Base-by-base conservation (phyloP, 1,140 invertebrate species). In the Drosophila kohkoa region DNA sequence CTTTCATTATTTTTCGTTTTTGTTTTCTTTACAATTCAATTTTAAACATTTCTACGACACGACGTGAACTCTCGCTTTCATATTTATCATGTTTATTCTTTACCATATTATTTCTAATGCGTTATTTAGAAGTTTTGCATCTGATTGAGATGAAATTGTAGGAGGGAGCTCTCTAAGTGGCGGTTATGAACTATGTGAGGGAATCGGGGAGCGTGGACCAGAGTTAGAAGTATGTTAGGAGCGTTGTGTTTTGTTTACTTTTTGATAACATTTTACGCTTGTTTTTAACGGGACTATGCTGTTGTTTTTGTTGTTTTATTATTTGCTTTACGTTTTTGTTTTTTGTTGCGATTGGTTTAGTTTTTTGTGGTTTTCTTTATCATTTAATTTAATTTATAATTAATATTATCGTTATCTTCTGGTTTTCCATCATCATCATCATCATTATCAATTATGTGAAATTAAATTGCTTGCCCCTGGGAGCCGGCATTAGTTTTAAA, bases 1-100 rank as follows among this genome's bases (percentile, higher is more conserved):
- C 25, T n/a, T 65, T 62, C 35, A 41, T 67, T 60, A 35, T 38
- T 43, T 52, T 76, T 32, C 38, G 46, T 63, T 58, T 35, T 11
- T 54, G 72, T 51, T 77, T 51, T 83, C 79, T 86, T 67, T 87
- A 86, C 82, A 80, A 82, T 83, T 69, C 81, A 82, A 75, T 75
- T 58, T 87, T 46, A 75, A 88, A 83, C 77, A 69, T 81, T 80
- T 66, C 83, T 88, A 88, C 85, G 77, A 88, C 74, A 88, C 83
- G 64, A 75, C 52, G 64, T 73, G 66, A 87, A 79, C 76, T 77
- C 62, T 87, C 59, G 79, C 72, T 49, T 75, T 71, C 73, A 57
- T 38, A 41, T 20, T 48, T 68, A 60, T 82, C 65, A 52, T 30
- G 64, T 49, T 66, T 71, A 62, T 49, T 72, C 38, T 72, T 25